Evolutionary conservation across 2,113 vertebrate genomes (phyloP), one percentile per base, ranked within the genome.

Genomic region (Anthoscopus minutus): DNA sequence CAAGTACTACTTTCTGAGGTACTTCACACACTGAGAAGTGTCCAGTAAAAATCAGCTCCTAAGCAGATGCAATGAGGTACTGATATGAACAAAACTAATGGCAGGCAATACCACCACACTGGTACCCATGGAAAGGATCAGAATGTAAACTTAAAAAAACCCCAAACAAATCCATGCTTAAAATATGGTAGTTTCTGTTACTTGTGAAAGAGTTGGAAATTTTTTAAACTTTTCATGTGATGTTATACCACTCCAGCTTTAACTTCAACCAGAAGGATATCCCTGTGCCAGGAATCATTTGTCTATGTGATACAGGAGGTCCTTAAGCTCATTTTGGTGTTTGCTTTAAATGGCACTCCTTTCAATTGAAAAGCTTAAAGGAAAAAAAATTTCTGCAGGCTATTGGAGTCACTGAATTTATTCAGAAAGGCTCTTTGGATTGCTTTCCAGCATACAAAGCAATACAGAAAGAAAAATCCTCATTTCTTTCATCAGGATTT

Each of bases 401-500:
- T 81, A 93, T 3, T 48, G 40, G 72, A 90, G 65, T 81, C 37
- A 48, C 48, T 71, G 57, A 86, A 86, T 92, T 92, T 88, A 92
- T 92, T 95, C 86, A 61, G 76, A 81, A 88, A 90, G 80, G 33
- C 31, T 86, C 60, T 95, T 94, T 86, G 80, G 76, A 47, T 65
- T 86, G 83, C 57, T 94, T 95, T 96, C 88, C 72, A 86, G 80
- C 76, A 81, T 86, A 90, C 27, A 86, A 94, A 96, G 81, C 53
- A 88, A 83, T 23, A 80, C 12, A 81, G 60, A 67, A 88, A 64
- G 72, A 86, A 95, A 88, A 92, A 60, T 61, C 79, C 51, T 81
- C 37, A 53, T 86, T 93, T 74, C 86, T 97, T 94, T 96, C 90
- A 93, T 92, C 90, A 81, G 60, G n/a, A 84, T 77, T 93, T 97